phyloP scores from a whole-genome alignment of 2,888 invertebrate genomes.

The Microplitis manilae region DNA sequence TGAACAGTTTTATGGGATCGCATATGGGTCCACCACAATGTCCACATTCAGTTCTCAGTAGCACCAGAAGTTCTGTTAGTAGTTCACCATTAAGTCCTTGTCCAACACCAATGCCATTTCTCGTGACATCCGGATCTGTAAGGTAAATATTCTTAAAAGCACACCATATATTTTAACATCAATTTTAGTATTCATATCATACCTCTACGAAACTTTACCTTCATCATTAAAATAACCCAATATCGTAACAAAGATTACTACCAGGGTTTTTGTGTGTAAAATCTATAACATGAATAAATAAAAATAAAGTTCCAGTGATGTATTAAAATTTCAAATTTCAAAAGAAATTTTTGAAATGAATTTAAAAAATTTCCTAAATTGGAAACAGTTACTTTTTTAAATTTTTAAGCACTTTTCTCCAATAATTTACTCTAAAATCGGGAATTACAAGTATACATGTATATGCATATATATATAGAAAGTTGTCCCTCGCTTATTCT shows the following conservation, averaged over 20 bases:
- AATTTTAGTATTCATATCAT: too few species aligned
- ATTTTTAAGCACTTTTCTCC: too few species aligned
- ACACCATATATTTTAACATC: too few species aligned
- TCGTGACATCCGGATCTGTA: slow-evolving; percentile 81
- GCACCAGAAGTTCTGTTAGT: slow-evolving; percentile 78
- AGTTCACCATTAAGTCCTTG: slow-evolving; percentile 80
- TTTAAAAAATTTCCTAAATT: too few species aligned
- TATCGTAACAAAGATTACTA: not conserved
- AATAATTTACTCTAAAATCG: too few species aligned
- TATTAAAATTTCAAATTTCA: too few species aligned
- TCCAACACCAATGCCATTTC: slow-evolving; percentile 83
- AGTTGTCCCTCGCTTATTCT: not conserved
- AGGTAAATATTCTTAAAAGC: slow-evolving; percentile 72
- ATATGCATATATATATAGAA: not conserved
- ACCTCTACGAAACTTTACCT: too few species aligned
- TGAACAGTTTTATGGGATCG: slow-evolving; percentile 62
- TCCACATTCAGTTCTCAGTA: slow-evolving; percentile 81
- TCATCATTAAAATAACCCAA: too few species aligned
- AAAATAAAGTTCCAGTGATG: too few species aligned
- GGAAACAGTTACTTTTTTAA: too few species aligned
- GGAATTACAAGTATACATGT: too few species aligned
- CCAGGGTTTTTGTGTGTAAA: not conserved
- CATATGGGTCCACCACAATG: slow-evolving; percentile 79
- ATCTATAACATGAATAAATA: not conserved
- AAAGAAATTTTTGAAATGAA: too few species aligned